Percentiles rank a stretch among this genome's conserved stretches.
Conservation (phyloP, 2,113 vertebrate genomes). For the Microcebus jonahi region DNA sequence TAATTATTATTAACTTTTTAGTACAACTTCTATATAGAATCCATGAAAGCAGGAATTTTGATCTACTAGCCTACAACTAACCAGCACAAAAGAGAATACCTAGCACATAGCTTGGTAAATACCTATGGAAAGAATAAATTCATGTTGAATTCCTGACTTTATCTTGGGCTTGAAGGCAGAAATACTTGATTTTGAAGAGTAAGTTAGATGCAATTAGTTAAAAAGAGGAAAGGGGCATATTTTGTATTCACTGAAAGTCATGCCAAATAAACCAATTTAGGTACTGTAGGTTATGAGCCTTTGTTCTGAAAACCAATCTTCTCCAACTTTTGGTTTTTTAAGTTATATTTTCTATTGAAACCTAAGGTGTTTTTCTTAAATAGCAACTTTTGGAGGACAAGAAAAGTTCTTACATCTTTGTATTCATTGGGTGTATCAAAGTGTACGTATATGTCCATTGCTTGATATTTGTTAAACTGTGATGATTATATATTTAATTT, state of each 20-base stretch:
- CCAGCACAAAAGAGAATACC: background rate
- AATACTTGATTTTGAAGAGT: background rate
- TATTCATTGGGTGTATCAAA: background rate
- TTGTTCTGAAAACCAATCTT: background rate
- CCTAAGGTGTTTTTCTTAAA: background rate
- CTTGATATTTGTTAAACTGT: background rate
- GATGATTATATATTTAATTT: background rate
- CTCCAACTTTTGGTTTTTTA: background rate
- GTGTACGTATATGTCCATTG: background rate
- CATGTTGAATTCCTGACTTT: background rate
- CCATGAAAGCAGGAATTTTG: background rate
- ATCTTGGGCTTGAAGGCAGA: background rate
- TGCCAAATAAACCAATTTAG: background rate
- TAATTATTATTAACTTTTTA: background rate
- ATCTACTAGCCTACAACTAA: background rate
- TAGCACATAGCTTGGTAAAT: background rate
- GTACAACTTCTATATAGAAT: background rate
- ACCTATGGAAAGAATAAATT: background rate
- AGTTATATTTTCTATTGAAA: background rate
- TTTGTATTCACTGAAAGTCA: background rate
- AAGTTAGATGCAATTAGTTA: background rate
- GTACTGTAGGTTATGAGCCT: background rate
- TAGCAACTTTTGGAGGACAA: background rate
- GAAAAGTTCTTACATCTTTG: background rate
- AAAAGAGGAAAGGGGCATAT: background rate